Evolutionary conservation across 2,797 vertebrate genomes (phyloP).

Genomic region (Oreochromis grahami): DNA sequence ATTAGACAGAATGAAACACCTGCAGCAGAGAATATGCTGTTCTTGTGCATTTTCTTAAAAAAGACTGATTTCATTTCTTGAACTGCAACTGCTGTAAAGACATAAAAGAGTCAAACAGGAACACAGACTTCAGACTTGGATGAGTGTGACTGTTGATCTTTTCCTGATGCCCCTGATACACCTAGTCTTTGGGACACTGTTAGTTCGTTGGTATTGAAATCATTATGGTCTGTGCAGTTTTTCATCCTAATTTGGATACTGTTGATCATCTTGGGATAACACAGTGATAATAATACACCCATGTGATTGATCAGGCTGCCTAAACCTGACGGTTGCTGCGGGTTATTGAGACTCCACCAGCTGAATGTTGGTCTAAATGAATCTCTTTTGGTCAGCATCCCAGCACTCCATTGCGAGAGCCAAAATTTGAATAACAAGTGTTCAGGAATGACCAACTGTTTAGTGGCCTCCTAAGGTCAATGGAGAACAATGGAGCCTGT

Average conservation of each 20-base stretch:
- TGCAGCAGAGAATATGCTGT: constrained; percentile 1
- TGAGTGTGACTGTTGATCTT: too few species aligned
- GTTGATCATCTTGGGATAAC: neutral
- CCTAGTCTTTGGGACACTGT: neutral
- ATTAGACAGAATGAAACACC: constrained; percentile 29
- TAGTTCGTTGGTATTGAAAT: neutral
- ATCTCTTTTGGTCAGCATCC: constrained; percentile 49
- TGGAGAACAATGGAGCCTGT: constrained; percentile 45
- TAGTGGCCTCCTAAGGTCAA: constrained; percentile 57
- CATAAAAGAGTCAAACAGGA: neutral
- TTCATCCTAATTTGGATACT: neutral
- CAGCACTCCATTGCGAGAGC: constrained; percentile 47
- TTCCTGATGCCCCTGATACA: neutral
- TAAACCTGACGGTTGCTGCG: neutral
- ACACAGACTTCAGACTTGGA: neutral
- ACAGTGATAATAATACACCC: neutral
- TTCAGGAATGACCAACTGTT: constrained; percentile 69
- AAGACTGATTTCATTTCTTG: neutral
- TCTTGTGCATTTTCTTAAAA: neutral
- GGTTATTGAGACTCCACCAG: constrained; percentile 46
- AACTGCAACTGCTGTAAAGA: neutral
- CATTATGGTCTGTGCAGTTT: neutral
- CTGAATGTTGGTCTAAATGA: constrained; percentile 57
- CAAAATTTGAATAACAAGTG: constrained; percentile 74
- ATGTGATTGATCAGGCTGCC: neutral